These are phyloP conservation scores for Acinonyx jubatus DNA, from an alignment of 2,113 vertebrate species.

Conservation along the genomic window DNA sequence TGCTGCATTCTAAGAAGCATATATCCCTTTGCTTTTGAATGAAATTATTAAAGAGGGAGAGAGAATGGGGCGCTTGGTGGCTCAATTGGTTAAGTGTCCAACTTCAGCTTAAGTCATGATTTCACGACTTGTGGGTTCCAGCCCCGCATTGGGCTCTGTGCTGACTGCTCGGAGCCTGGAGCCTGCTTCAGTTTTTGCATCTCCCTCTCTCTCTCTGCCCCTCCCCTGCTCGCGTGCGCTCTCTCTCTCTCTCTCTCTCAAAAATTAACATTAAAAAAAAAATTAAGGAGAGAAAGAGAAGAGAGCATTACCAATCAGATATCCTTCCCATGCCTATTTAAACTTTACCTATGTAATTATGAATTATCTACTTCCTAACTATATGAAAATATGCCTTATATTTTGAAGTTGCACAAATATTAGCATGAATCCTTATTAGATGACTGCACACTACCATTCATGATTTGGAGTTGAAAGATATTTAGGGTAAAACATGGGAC, in stretches of 20 bases:
- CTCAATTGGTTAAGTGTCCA: no score
- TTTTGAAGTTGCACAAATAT: background rate
- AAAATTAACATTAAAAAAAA: no score
- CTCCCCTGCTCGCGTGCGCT: no score
- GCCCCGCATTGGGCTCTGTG: no score
- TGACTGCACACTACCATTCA: background rate
- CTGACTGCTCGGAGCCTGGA: no score
- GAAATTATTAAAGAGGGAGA: background rate
- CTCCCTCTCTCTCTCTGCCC: no score
- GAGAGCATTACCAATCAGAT: background rate
- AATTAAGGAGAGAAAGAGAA: background rate
- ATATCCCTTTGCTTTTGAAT: background rate
- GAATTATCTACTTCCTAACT: background rate
- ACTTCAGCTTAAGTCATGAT: no score
- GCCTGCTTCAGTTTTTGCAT: no score
- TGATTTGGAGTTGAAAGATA: conserved; percentile 9
- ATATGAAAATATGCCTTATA: background rate
- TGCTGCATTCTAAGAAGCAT: background rate
- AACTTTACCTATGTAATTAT: background rate
- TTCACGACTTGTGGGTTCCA: no score
- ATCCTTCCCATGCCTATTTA: background rate
- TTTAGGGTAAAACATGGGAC: conserved; percentile 43
- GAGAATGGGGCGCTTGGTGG: no score
- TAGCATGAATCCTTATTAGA: background rate
- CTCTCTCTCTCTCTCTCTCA: no score